These are phyloP conservation scores for Artibeus lituratus DNA, from an alignment of 2,797 vertebrate genomes.

Conservation along the genomic window DNA sequence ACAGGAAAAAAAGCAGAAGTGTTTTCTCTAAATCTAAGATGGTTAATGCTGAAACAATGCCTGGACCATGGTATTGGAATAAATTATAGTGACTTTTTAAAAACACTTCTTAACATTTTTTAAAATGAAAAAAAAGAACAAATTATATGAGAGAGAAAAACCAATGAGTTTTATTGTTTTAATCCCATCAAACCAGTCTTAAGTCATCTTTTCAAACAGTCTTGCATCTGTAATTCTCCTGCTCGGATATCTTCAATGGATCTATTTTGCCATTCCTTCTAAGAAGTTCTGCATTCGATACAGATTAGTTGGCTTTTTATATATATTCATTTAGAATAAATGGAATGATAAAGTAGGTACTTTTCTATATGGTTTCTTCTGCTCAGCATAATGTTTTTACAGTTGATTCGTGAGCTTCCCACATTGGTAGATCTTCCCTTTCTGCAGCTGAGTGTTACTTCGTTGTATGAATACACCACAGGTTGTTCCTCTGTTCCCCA, in stretches of 20 bases:
- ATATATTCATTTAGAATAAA: too few species aligned
- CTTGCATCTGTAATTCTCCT: neutral
- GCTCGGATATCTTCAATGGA: neutral
- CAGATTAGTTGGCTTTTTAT: neutral
- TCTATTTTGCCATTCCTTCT: neutral
- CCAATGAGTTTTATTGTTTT: neutral
- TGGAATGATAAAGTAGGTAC: neutral
- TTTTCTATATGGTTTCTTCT: neutral
- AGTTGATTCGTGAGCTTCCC: neutral
- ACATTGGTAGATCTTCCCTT: neutral
- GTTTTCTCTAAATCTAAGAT: neutral
- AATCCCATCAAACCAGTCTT: neutral
- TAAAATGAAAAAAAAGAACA: neutral
- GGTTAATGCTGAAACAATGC: neutral
- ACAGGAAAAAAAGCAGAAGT: neutral
- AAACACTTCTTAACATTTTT: neutral
- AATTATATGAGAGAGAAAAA: neutral
- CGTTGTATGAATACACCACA: neutral
- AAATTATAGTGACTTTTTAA: neutral
- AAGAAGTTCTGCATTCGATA: neutral
- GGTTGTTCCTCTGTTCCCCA: neutral
- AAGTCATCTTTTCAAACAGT: neutral
- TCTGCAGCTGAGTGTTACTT: neutral
- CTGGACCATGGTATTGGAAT: neutral
- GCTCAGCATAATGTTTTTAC: neutral